Conservation (phyloP, 2,888 invertebrate genomes). For the Tetragnatha montana region DNA sequence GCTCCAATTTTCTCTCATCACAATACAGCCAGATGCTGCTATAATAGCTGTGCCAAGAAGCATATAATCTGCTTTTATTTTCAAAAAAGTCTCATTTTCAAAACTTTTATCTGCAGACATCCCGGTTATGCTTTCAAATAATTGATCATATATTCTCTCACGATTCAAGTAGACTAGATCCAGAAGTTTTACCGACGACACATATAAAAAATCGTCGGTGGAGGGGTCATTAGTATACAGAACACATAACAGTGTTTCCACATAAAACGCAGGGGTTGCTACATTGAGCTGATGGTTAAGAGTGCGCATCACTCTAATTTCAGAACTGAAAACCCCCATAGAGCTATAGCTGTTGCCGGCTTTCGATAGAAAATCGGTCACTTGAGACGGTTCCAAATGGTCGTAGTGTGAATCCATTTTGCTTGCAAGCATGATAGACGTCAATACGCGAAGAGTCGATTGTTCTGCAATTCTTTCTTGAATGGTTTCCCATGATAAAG, state of each 20-base stretch:
- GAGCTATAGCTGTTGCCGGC: conserved; percentile 25
- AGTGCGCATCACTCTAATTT: conserved; percentile 52
- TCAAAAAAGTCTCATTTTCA: conserved; percentile 42
- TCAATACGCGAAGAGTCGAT: conserved; percentile 39
- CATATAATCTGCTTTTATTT: conserved; percentile 65
- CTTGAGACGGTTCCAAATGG: conserved; percentile 37
- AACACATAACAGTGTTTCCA: conserved; percentile 41
- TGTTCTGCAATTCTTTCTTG: conserved; percentile 55
- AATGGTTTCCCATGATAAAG: conserved; percentile 45
- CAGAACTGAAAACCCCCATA: conserved; percentile 49
- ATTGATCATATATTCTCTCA: conserved; percentile 29
- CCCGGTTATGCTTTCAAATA: conserved; percentile 50
- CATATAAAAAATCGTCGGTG: conserved; percentile 27
- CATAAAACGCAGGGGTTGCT: conserved; percentile 38
- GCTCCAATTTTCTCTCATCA: conserved; percentile 30
- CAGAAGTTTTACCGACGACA: conserved; percentile 10
- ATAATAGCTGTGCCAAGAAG: conserved; percentile 46
- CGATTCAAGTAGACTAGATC: conserved; percentile 57
- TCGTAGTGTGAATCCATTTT: conserved; percentile 61
- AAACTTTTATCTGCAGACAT: background rate
- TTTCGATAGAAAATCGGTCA: conserved; percentile 32
- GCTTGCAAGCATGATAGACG: conserved; percentile 52
- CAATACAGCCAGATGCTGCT: conserved; percentile 35
- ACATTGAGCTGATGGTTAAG: conserved; percentile 35
- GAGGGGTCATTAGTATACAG: conserved; percentile 54